Evolutionary conservation across 2,797 vertebrate species (phyloP).

Genomic region (Dendrocincla fuliginosa): DNA sequence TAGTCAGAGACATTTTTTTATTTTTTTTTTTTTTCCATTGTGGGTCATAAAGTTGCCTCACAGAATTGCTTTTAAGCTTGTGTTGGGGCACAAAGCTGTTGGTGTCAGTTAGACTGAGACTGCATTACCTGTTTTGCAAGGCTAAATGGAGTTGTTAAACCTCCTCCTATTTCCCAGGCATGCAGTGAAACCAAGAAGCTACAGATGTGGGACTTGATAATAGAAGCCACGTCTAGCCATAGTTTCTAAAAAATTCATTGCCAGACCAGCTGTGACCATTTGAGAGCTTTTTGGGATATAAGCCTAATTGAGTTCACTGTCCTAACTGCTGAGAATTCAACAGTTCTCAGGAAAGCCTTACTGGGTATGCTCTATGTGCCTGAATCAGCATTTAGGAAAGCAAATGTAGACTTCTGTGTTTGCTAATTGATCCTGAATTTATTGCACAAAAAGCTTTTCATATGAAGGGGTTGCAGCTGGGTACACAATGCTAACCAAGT

Average conservation of each 20-base stretch:
- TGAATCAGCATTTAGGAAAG: background rate
- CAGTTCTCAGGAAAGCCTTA: background rate
- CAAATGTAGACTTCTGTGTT: background rate
- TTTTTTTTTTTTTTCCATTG: background rate
- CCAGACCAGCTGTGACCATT: background rate
- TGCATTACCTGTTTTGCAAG: background rate
- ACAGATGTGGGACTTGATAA: background rate
- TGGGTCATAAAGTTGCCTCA: background rate
- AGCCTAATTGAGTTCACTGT: background rate
- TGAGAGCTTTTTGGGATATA: background rate
- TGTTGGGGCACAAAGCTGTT: background rate
- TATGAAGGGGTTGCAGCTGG: constrained; percentile 4
- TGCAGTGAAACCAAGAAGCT: background rate
- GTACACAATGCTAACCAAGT: background rate
- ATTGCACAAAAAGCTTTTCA: constrained; percentile 4
- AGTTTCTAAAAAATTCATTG: background rate
- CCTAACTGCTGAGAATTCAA: background rate
- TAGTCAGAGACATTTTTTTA: background rate
- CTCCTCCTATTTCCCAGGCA: background rate
- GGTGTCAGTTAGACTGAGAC: background rate
- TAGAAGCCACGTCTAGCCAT: background rate
- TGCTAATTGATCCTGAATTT: background rate
- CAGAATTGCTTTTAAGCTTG: background rate
- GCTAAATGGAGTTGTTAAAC: background rate
- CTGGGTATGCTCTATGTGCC: background rate